Conservation (phyloP, 2,888 invertebrate species). For the Rotaria socialis region DNA sequence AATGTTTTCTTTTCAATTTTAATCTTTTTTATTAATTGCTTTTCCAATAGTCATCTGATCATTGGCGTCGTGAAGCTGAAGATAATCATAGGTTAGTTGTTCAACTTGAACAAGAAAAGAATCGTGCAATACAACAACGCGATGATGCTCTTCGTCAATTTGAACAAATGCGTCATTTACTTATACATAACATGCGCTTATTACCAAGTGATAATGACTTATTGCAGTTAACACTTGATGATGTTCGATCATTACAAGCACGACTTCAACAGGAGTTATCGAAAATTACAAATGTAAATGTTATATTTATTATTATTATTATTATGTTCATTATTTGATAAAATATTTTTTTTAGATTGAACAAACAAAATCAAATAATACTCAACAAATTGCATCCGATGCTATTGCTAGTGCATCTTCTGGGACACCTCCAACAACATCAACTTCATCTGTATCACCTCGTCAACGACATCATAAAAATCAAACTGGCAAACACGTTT, state of each 20-base stretch:
- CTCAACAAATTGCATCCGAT: not conserved
- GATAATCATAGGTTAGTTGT: conserved; percentile 17
- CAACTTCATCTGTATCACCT: not conserved
- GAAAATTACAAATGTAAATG: not conserved
- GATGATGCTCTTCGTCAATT: conserved; percentile 31
- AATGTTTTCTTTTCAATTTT: not conserved
- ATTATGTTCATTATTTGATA: not conserved
- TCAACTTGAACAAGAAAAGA: conserved; percentile 35
- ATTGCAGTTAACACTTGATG: conserved; percentile 1
- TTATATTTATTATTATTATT: too few relatives aligned
- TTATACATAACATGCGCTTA: conserved; percentile 22
- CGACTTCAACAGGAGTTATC: conserved; percentile 12
- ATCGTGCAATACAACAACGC: conserved; percentile 14
- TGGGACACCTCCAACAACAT: not conserved
- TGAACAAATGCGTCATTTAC: conserved; percentile 27
- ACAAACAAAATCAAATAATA: conserved; percentile 19
- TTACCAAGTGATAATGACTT: conserved; percentile 15
- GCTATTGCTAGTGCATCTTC: not conserved
- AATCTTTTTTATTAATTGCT: too few relatives aligned
- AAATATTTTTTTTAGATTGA: not conserved
- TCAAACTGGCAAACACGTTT: not conserved
- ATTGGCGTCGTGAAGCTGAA: conserved; percentile 33
- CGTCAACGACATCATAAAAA: not conserved
- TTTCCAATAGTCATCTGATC: not conserved
- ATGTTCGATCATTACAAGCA: not conserved